Percentiles rank a stretch among this genome's conserved stretches.
phyloP scores from a whole-genome alignment of 1,140 invertebrate genomes.

The Ruditapes philippinarum region DNA sequence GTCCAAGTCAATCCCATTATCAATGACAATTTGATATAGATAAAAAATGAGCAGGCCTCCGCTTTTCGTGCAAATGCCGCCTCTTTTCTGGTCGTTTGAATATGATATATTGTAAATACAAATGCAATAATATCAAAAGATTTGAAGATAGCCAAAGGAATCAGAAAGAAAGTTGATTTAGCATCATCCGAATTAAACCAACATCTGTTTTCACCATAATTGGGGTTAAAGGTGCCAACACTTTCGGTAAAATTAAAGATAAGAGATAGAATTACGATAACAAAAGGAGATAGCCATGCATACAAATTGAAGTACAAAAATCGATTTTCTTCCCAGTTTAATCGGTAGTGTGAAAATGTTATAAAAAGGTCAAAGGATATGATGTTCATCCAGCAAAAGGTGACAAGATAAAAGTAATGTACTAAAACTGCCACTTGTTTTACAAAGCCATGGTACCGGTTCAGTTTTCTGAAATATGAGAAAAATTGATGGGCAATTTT shows the following conservation, averaged over 20 bases:
- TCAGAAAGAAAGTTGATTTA: slow-evolving; percentile 81
- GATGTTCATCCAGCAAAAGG: slow-evolving; percentile 89
- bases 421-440: slow-evolving; percentile 85
- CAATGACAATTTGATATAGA: slow-evolving; percentile 88
- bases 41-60: slow-evolving; percentile 77
- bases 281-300: slow-evolving; percentile 83
- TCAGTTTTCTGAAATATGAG: slow-evolving; percentile 80
- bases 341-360: slow-evolving; percentile 87
- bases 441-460: slow-evolving; percentile 54
- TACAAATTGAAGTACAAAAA: slow-evolving; percentile 87
- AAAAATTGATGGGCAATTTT: slow-evolving; percentile 86
- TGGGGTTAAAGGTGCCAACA: slow-evolving; percentile 37
- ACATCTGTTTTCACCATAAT: slow-evolving; percentile 81
- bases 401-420: slow-evolving; percentile 88
- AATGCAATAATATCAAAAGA: slow-evolving; percentile 80
- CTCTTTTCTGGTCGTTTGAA: slow-evolving; percentile 79
- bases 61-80: slow-evolving; percentile 37
- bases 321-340: slow-evolving; percentile 50
- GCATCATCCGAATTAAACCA: slow-evolving; percentile 84
- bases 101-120: slow-evolving; percentile 85
- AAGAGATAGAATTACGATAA: slow-evolving; percentile 86
- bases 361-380: slow-evolving; percentile 89
- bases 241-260: slow-evolving; percentile 84
- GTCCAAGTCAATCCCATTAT: slow-evolving; percentile 84
- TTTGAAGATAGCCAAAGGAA: slow-evolving; percentile 80